These are phyloP conservation scores for Fukomys damarensis DNA, from an alignment of 2,113 vertebrate genomes.

Conservation along the genomic window DNA sequence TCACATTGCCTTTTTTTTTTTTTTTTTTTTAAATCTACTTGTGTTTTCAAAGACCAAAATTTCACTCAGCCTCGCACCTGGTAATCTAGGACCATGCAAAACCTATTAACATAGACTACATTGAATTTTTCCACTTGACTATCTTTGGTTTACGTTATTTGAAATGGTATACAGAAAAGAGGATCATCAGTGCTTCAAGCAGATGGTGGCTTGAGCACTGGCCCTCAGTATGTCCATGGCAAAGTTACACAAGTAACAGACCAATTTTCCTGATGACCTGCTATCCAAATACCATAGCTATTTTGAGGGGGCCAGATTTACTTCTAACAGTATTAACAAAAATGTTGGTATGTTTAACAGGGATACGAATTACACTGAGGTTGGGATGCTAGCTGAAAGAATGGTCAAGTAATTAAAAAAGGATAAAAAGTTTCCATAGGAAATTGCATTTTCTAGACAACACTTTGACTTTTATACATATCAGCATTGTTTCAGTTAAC, in stretches of 20 bases:
- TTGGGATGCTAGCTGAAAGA: conserved; percentile 23
- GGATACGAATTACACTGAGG: neutral
- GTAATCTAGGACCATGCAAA: neutral
- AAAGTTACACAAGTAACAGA: neutral
- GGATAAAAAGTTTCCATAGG: neutral
- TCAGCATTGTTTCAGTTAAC: conserved; percentile 29
- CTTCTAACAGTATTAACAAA: neutral
- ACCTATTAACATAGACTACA: neutral
- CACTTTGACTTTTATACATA: conserved; percentile 12
- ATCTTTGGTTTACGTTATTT: neutral
- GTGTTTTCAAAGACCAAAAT: neutral
- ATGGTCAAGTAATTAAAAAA: conserved; percentile 30
- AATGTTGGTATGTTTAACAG: conserved; percentile 2
- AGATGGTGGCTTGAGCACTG: neutral
- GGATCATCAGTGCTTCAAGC: neutral
- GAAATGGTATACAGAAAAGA: neutral
- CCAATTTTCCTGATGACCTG: neutral
- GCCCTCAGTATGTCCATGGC: neutral
- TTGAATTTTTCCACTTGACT: neutral
- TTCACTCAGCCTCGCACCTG: neutral
- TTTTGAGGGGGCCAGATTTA: neutral
- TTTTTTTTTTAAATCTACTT: no score
- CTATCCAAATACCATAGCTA: neutral
- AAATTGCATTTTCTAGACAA: conserved; percentile 18
- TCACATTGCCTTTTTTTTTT: neutral